phyloP scores from a whole-genome alignment of 1,140 invertebrate species.

The Pristionchus pacificus region DNA sequence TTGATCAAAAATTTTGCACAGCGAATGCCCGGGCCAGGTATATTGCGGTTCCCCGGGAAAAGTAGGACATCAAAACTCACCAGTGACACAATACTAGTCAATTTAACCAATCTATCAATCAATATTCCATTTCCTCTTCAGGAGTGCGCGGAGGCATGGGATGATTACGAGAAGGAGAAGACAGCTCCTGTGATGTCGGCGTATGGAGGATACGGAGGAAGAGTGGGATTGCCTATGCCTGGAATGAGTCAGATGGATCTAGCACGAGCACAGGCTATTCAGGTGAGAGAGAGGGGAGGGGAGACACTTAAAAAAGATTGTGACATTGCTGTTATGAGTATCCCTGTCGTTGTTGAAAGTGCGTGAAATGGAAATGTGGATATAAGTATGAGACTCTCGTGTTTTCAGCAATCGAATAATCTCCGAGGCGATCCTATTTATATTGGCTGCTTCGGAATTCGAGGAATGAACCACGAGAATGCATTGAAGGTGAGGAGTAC shows the following conservation, averaged over 20 bases:
- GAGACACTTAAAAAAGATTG: background rate
- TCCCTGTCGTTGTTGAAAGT: background rate
- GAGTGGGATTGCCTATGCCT: background rate
- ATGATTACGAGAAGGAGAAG: conserved; percentile 41
- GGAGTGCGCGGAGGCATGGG: conserved; percentile 46
- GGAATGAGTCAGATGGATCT: conserved; percentile 13
- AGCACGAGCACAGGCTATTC: no score
- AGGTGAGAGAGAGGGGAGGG: background rate
- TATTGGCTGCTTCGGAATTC: background rate
- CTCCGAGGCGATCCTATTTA: background rate
- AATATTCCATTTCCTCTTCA: conserved; percentile 25
- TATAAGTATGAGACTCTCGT: no score
- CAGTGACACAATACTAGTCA: no score
- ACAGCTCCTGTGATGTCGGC: conserved; percentile 6
- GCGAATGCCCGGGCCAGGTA: background rate
- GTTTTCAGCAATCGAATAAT: background rate
- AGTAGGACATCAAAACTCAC: conserved; percentile 23
- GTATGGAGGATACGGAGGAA: background rate
- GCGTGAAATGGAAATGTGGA: background rate
- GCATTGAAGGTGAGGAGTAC: background rate
- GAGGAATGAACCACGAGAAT: conserved; percentile 3
- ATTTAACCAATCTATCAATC: no score
- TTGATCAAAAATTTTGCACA: background rate
- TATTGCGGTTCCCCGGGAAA: background rate
- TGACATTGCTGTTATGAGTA: background rate